phyloP scores from a whole-genome alignment of 2,888 invertebrate species.

The Hofmannophila pseudospretella region DNA sequence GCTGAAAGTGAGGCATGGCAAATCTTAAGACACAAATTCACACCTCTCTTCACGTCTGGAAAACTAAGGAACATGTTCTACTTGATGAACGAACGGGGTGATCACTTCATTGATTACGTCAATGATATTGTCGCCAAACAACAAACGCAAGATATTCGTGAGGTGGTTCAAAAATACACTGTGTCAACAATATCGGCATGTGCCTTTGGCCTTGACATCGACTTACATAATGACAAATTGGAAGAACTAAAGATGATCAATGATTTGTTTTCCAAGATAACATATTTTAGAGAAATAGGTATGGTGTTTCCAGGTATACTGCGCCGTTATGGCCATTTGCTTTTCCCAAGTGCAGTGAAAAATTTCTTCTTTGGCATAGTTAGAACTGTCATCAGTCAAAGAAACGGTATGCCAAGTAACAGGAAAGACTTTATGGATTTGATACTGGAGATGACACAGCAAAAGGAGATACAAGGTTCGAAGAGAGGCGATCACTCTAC shows the following conservation, averaged over 20 bases:
- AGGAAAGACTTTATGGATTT: conserved; percentile 48
- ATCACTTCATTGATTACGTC: conserved; percentile 30
- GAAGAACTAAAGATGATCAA: conserved; percentile 2
- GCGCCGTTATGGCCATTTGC: conserved; percentile 26
- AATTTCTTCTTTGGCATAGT: conserved; percentile 33
- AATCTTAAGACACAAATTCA: conserved; percentile 35
- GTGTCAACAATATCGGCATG: conserved; percentile 36
- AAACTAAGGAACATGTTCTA: conserved; percentile 50
- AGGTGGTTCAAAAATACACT: conserved; percentile 33
- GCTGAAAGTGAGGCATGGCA: conserved; percentile 43
- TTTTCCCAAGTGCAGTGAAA: conserved; percentile 25
- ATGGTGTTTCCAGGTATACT: conserved; percentile 41
- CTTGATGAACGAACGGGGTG: conserved; percentile 33
- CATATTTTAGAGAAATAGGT: conserved; percentile 24
- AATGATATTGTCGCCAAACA: conserved; percentile 12
- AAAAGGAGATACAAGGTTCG: conserved; percentile 23
- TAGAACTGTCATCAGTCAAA: conserved; percentile 24
- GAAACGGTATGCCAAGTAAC: conserved; percentile 30
- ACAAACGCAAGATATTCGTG: conserved; percentile 28
- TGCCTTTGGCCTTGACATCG: conserved; percentile 37
- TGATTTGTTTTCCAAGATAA: conserved; percentile 17
- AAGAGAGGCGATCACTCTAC: conserved; percentile 17
- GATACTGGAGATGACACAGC: conserved; percentile 33
- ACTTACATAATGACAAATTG: conserved; percentile 16
- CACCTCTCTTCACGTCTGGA: conserved; percentile 46